Evolutionary conservation across 64 coral and sea anemone species (phyloP), one percentile per base, ranked within the genome.

Genomic region (Platygyra sinensis): DNA sequence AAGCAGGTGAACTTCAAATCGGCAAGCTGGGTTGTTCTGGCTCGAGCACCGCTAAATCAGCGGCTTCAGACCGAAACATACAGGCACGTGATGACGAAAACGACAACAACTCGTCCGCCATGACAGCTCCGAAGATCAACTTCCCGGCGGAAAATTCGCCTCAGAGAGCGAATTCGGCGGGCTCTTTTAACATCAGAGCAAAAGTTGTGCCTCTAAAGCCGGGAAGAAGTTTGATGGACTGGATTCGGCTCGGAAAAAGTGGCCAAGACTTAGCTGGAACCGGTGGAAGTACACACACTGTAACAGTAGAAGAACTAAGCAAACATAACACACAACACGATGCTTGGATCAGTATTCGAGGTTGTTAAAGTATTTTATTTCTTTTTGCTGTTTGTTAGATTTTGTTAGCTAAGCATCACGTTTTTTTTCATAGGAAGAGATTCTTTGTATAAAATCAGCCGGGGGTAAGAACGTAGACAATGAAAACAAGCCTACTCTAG

Each of bases 151-250:
- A 90, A 81, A 91, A 96, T 96, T 96, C 91, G 72, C 95, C 95
- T 2, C 95, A 96, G 62, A 87, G 91, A 30, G 88, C 91, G 24
- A 91, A 76, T 31, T 94, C 95, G 49, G 52, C 78, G 18, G 86
- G 80, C 72, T 94, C 91, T 31, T 50, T 85, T 15, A 85, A 85
- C 81, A 30, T 96, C 39, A 88, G 97, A 74, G 91, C 88, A 30
- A 99, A 99, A 88, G 81, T 85, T 85, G 94, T 99, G 5, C 80
- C 93, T 52, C 74, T 99, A 25, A 99, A 99, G 78, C 97, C 87
- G 15, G 97, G 97, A 22, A 82, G 97, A 81, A 96, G 97, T 89
- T 80, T 99, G 62, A 99, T 99, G 97, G 97, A 99, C 82, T 99
- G 97, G 97, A 99, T 99, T 30, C 82, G 94, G 49, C 82, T 99